Conservation (phyloP, 35 echinoderm and acorn worm genomes). For the Eucidaris tribuloides region DNA sequence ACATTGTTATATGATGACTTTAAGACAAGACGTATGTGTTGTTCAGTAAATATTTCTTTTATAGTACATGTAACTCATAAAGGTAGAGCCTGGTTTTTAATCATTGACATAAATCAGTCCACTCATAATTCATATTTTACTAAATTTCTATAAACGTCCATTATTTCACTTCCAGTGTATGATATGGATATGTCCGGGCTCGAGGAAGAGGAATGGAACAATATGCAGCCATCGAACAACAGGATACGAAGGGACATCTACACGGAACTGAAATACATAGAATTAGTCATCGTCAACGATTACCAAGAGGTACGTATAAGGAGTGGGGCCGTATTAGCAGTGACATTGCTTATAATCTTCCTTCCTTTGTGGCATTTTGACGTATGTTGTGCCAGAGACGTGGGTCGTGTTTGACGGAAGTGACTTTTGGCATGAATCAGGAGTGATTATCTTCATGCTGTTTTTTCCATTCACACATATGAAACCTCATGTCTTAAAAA, state of each 20-base stretch:
- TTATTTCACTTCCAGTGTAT: not conserved
- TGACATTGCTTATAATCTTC: not conserved
- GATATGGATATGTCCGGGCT: not conserved
- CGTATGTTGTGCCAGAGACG: no score
- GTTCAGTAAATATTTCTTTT: not conserved
- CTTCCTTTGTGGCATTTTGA: not conserved
- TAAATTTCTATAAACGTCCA: not conserved
- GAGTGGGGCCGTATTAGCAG: not conserved
- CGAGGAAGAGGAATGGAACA: not conserved
- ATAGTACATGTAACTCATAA: not conserved
- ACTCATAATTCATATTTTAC: constrained; percentile 4
- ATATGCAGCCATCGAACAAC: not conserved
- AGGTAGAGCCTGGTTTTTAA: no score
- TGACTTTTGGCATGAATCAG: not conserved
- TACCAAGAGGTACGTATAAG: constrained; percentile 31
- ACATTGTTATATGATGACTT: no score
- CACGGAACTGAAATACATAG: constrained; percentile 38
- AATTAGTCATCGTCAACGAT: constrained; percentile 48
- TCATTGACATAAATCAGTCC: no score
- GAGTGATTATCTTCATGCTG: no score
- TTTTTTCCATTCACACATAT: no score
- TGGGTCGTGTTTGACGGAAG: not conserved
- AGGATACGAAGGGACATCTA: constrained; percentile 15
- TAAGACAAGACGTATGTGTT: no score
- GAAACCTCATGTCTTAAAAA: no score